phyloP scores from a whole-genome alignment of 2,113 vertebrate genomes.

The Sporophila hypoxantha region DNA sequence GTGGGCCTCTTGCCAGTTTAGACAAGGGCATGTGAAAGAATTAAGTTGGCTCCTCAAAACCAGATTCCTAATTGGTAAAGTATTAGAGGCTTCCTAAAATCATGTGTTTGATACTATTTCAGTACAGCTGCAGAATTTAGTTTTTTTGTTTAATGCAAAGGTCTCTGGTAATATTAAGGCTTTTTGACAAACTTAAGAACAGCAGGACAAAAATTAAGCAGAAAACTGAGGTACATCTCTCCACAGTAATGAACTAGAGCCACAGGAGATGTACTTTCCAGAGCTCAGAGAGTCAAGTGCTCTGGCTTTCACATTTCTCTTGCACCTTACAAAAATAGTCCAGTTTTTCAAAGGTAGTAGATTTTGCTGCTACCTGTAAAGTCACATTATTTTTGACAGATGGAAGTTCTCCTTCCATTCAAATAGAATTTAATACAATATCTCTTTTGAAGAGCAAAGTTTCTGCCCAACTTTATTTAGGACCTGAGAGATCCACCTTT shows the following conservation, averaged over 20 bases:
- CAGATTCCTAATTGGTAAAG: neutral
- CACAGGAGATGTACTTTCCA: neutral
- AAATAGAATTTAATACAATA: neutral
- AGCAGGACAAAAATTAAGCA: conserved; percentile 20
- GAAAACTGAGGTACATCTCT: neutral
- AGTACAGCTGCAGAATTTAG: conserved; percentile 1
- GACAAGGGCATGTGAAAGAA: neutral
- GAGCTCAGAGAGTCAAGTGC: neutral
- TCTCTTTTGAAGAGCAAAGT: neutral
- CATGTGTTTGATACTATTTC: neutral
- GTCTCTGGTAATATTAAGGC: neutral
- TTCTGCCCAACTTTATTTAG: neutral
- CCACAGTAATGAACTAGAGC: neutral
- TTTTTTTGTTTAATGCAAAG: conserved; percentile 3
- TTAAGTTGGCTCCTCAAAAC: neutral
- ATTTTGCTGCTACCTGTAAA: conserved; percentile 10
- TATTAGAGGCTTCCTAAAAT: neutral
- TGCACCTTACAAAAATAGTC: neutral
- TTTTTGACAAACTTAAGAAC: neutral
- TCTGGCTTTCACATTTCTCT: conserved; percentile 41
- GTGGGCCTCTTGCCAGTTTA: neutral
- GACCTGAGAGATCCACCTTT: conserved; percentile 3
- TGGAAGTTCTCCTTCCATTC: neutral
- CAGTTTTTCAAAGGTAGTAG: conserved; percentile 33
- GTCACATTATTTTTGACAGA: conserved; percentile 30